phyloP scores from a whole-genome alignment of 2,888 invertebrate species.

The Trimorus sp. region DNA sequence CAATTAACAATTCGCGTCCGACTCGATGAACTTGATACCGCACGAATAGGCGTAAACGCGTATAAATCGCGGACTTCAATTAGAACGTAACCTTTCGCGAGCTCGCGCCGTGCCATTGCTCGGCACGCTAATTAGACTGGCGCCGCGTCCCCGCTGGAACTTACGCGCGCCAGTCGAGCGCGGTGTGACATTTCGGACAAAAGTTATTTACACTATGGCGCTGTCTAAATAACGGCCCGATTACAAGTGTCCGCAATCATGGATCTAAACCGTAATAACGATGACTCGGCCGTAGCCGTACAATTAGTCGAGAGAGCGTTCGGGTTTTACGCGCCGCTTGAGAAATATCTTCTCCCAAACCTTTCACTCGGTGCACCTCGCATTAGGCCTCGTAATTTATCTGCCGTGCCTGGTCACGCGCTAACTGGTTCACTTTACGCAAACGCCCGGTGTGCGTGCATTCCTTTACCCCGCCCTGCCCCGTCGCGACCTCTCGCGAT shows the following conservation, averaged over 20 bases:
- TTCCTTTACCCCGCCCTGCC: too few relatives aligned
- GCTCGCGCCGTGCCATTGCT: constrained; percentile 48
- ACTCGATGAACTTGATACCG: constrained; percentile 51
- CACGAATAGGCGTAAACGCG: constrained; percentile 38
- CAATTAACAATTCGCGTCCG: constrained; percentile 43
- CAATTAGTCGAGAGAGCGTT: constrained; percentile 66
- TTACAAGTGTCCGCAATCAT: constrained; percentile 65
- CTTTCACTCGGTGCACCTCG: constrained; percentile 62
- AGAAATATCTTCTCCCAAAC: constrained; percentile 64
- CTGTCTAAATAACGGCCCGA: constrained; percentile 65
- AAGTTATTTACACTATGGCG: constrained; percentile 62
- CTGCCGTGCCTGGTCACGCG: constrained; percentile 38
- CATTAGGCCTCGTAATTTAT: constrained; percentile 50
- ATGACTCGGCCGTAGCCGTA: constrained; percentile 61
- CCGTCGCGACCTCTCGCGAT: too few relatives aligned
- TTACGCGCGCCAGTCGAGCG: constrained; percentile 36
- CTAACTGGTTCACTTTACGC: constrained; percentile 49
- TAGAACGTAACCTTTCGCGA: constrained; percentile 60
- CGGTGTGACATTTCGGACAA: constrained; percentile 65
- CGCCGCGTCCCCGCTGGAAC: constrained; percentile 28
- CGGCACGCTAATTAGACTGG: constrained; percentile 55
- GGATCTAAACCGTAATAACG: constrained; percentile 65
- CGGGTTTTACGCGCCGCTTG: constrained; percentile 61
- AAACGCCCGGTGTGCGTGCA: too few relatives aligned
- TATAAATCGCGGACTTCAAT: constrained; percentile 49